Conservation (phyloP, 2,888 invertebrate species). For the Bimastos eiseni region DNA sequence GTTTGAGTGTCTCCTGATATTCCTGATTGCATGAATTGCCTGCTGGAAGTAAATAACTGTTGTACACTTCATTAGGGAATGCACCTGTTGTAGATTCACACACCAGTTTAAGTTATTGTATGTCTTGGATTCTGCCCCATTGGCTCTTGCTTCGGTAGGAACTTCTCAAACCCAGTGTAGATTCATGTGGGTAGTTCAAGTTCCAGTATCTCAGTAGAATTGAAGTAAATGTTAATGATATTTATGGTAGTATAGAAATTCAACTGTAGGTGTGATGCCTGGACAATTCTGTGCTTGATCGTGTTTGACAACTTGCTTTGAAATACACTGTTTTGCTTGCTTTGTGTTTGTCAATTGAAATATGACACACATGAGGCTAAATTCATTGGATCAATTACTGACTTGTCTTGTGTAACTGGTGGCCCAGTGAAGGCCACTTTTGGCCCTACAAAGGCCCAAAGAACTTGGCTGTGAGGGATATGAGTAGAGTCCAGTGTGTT, state of each 20-base stretch:
- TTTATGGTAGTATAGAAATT: not conserved
- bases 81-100: not conserved
- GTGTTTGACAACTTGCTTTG: not conserved
- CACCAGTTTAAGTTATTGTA: not conserved
- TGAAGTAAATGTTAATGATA: not conserved
- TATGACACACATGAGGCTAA: not conserved
- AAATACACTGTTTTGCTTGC: not conserved
- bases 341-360: not conserved
- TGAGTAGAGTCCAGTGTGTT: not conserved
- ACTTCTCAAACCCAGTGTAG: not conserved
- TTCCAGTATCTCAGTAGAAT: slow-evolving; percentile 13
- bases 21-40: not conserved
- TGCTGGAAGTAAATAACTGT: too few species aligned
- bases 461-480: not conserved
- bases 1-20: not conserved
- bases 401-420: not conserved
- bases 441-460: not conserved
- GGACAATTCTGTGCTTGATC: not conserved
- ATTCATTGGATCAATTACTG: not conserved
- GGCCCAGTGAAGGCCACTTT: not conserved
- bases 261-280: not conserved
- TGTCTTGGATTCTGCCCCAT: not conserved
- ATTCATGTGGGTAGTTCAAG: not conserved
- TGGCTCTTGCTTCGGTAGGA: not conserved
- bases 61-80: not conserved